These are phyloP conservation scores for Leptopilina boulardi DNA, from an alignment of 1,140 invertebrate genomes.

Conservation along the genomic window DNA sequence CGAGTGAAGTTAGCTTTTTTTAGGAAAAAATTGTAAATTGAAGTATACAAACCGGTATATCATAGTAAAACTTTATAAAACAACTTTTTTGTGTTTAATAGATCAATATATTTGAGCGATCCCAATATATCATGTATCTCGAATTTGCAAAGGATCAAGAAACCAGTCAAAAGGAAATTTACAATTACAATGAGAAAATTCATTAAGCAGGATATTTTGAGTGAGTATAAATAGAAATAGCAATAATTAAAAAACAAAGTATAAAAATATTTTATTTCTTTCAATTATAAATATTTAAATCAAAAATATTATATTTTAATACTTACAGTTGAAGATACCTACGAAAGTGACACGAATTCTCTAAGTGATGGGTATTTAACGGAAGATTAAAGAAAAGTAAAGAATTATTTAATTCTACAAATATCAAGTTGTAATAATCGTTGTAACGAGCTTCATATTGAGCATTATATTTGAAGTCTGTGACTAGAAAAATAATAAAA, in stretches of 20 bases:
- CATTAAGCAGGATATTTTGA: not conserved
- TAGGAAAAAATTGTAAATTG: no score
- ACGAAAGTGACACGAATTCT: not conserved
- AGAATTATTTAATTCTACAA: no score
- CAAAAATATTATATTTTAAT: not conserved
- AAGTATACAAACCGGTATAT: no score
- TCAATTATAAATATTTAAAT: not conserved
- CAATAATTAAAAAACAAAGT: not conserved
- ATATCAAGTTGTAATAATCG: no score
- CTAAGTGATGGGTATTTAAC: no score
- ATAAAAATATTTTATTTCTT: not conserved
- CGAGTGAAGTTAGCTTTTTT: no score
- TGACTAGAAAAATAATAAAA: no score
- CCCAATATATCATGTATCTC: constrained; percentile 22
- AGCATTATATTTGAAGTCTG: no score
- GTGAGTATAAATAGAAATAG: not conserved
- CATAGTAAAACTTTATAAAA: no score
- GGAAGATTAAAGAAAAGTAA: no score
- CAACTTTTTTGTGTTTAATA: constrained; percentile 30
- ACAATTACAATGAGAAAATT: not conserved
- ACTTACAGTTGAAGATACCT: not conserved
- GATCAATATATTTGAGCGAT: constrained; percentile 12
- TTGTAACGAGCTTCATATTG: no score
- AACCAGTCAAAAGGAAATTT: not conserved
- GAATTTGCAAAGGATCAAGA: not conserved